Conservation (phyloP, 1,140 invertebrate genomes). For the Drosophila serrata region DNA sequence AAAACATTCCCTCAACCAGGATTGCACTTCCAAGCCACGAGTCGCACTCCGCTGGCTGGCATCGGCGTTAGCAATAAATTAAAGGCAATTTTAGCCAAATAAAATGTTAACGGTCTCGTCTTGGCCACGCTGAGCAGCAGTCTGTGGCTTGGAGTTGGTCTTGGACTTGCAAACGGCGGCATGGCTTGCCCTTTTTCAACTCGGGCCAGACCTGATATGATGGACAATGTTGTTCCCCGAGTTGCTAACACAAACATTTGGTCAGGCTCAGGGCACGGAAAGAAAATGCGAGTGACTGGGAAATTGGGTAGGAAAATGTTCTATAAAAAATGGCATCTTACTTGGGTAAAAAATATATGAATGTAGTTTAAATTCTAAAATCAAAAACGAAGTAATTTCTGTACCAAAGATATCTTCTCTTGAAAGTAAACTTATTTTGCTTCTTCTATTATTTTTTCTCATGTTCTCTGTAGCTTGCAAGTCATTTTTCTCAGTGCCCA, state of each 20-base stretch:
- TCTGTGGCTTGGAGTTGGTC: slow-evolving; percentile 4
- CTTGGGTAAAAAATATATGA: neutral
- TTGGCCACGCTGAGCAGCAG: slow-evolving; percentile 21
- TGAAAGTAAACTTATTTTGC: neutral
- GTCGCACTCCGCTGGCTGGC: slow-evolving; percentile 3
- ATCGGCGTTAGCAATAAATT: slow-evolving; percentile 79
- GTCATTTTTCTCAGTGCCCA: slow-evolving; percentile 13
- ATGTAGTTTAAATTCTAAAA: neutral
- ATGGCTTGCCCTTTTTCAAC: slow-evolving; percentile 76
- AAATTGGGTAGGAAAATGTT: neutral
- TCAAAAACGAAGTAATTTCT: neutral
- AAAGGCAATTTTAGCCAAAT: slow-evolving; percentile 83
- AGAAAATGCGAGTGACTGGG: neutral
- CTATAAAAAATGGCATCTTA: neutral
- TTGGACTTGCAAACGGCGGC: slow-evolving; percentile 31
- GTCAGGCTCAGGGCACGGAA: slow-evolving; percentile 7
- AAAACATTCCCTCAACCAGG: slow-evolving; percentile 66
- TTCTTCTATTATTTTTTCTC: no score
- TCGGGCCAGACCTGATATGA: slow-evolving; percentile 54
- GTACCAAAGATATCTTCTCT: neutral
- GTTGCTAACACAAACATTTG: slow-evolving; percentile 55
- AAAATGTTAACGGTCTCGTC: slow-evolving; percentile 78
- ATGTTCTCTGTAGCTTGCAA: neutral
- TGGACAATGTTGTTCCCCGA: slow-evolving; percentile 70
- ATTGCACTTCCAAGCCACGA: slow-evolving; percentile 9